A percentile compares a stretch with the other conserved stretches of the same genome.
Evolutionary conservation across 1,140 invertebrate genomes (phyloP).

Genomic region (Asbolus verrucosus): DNA sequence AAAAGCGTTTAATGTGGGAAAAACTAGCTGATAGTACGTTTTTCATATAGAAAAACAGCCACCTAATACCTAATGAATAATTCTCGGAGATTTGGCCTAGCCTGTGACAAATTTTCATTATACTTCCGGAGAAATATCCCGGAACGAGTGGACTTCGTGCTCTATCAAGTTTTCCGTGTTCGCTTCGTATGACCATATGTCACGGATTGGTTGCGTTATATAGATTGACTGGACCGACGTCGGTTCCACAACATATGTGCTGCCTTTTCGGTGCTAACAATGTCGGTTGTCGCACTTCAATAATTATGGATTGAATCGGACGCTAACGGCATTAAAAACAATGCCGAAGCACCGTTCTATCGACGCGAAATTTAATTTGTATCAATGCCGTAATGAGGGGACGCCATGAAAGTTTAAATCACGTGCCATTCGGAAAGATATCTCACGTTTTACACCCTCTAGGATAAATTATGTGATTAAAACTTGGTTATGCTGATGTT

Average conservation of each 20-base stretch:
- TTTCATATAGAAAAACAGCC: not conserved
- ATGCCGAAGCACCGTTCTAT: not conserved
- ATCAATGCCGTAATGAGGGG: slow-evolving; percentile 2
- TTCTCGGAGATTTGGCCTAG: slow-evolving; percentile 1
- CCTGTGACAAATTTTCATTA: slow-evolving; percentile 28
- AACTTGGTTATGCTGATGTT: slow-evolving; percentile 28
- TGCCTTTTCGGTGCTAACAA: slow-evolving; percentile 7
- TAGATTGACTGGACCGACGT: slow-evolving; percentile 25
- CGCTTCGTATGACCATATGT: slow-evolving; percentile 27
- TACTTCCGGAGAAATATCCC: slow-evolving; percentile 4
- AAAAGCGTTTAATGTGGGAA: too few relatives aligned
- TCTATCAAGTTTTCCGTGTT: slow-evolving; percentile 36
- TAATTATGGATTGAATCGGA: slow-evolving; percentile 24
- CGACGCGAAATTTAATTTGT: slow-evolving; percentile 28
- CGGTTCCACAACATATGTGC: slow-evolving; percentile 13
- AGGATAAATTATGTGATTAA: slow-evolving; percentile 37
- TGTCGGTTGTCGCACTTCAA: slow-evolving; percentile 1
- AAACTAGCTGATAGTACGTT: too few relatives aligned
- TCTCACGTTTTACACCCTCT: slow-evolving; percentile 21
- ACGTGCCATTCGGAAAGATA: slow-evolving; percentile 15
- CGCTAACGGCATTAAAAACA: slow-evolving; percentile 6
- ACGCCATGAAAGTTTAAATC: not conserved
- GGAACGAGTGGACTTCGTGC: slow-evolving; percentile 27
- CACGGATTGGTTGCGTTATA: slow-evolving; percentile 26
- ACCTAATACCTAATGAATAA: slow-evolving; percentile 5